Evolutionary conservation across 1,140 invertebrate species (phyloP).

Genomic region (Aphis craccivora): DNA sequence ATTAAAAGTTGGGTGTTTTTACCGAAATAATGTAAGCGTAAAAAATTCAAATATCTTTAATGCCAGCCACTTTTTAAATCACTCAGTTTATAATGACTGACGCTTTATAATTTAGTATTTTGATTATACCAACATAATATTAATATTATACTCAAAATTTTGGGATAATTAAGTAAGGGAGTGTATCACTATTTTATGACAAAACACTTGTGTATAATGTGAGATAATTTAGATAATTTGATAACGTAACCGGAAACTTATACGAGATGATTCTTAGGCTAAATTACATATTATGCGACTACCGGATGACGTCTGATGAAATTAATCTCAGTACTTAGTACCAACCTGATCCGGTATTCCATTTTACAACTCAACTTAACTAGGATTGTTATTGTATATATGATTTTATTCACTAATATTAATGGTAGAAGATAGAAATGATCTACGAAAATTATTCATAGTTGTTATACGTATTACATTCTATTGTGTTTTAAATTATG

Average conservation of each 20-base stretch:
- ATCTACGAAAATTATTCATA: background rate
- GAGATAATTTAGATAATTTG: slow-evolving; percentile 6
- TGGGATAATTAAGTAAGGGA: background rate
- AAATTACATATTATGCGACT: background rate
- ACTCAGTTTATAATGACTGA: background rate
- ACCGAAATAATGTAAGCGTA: background rate
- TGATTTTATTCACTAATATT: background rate
- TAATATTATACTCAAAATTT: background rate
- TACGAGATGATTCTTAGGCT: background rate
- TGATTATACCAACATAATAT: background rate
- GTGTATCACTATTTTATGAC: background rate
- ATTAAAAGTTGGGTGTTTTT: background rate
- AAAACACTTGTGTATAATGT: background rate
- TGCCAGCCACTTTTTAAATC: background rate
- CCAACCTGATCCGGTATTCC: background rate
- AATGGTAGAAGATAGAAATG: background rate
- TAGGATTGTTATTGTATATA: background rate
- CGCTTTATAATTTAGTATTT: background rate
- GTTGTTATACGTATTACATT: background rate
- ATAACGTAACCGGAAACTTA: background rate
- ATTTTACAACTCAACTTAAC: background rate
- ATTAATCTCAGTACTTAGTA: background rate
- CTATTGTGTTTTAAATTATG: background rate
- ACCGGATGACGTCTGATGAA: background rate
- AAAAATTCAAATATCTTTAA: background rate